phyloP scores from a whole-genome alignment of 2,797 vertebrate species.

The Falco columbarius region DNA sequence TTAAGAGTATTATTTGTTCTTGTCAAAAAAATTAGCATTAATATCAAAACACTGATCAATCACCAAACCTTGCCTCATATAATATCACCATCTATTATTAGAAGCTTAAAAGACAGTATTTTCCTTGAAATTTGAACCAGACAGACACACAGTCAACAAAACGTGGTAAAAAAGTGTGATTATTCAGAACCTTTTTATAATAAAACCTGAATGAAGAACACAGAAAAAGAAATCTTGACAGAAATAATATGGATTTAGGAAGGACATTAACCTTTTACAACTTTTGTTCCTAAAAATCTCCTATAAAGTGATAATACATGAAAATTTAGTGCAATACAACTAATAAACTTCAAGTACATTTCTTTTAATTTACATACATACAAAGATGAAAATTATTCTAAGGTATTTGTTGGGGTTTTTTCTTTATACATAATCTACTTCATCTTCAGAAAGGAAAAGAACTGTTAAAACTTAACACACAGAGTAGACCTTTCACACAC shows the following conservation, averaged over 20 bases:
- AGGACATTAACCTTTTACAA: not conserved
- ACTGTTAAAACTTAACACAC: not conserved
- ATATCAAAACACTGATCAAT: not conserved
- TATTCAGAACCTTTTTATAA: not conserved
- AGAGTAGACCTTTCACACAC: not conserved
- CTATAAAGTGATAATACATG: not conserved
- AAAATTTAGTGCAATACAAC: not conserved
- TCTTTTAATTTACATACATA: not conserved
- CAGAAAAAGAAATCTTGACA: not conserved
- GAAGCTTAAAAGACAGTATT: not conserved
- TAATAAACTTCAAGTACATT: not conserved
- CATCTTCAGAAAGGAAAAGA: not conserved
- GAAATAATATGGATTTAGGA: not conserved
- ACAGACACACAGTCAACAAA: not conserved
- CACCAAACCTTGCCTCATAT: not conserved
- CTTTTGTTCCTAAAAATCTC: not conserved
- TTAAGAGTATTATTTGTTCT: not conserved
- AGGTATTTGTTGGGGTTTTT: not conserved
- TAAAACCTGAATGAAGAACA: not conserved
- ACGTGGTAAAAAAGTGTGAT: accelerated
- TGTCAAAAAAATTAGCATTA: not conserved
- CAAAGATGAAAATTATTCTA: not conserved
- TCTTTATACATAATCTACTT: not conserved
- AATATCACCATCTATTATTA: not conserved
- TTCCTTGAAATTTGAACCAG: not conserved